phyloP scores from a whole-genome alignment of 1,140 invertebrate species.

The Drosophila baimaii region DNA sequence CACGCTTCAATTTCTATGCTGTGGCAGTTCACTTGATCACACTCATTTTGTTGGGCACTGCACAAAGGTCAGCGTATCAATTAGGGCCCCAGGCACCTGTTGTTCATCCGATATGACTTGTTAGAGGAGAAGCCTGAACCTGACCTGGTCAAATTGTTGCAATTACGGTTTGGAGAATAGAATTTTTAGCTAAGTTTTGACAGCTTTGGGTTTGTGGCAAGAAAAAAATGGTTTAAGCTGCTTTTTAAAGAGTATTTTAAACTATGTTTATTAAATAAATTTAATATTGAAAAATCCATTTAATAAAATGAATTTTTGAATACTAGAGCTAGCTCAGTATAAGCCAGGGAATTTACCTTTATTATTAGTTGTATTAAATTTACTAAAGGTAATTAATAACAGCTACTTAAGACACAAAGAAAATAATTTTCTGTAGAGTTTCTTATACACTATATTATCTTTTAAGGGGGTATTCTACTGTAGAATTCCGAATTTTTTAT shows the following conservation, averaged over 20 bases:
- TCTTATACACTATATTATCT: too few species aligned
- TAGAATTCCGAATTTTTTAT: too few species aligned
- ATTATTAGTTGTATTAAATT: background rate
- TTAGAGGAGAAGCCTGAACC: background rate
- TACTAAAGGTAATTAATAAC: background rate
- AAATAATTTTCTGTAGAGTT: too few species aligned
- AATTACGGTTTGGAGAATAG: slow-evolving; percentile 43
- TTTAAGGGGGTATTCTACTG: too few species aligned
- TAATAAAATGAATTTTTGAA: background rate
- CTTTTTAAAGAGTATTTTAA: too few species aligned
- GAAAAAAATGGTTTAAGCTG: too few species aligned
- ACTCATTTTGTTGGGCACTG: slow-evolving; percentile 50
- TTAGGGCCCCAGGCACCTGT: slow-evolving; percentile 9
- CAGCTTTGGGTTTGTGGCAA: background rate
- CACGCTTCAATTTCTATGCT: slow-evolving; percentile 25
- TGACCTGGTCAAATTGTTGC: slow-evolving; percentile 51
- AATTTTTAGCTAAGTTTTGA: slow-evolving; percentile 26
- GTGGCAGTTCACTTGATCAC: slow-evolving; percentile 38
- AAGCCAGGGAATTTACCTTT: background rate
- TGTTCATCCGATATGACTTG: slow-evolving; percentile 12
- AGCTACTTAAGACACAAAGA: background rate
- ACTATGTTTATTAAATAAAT: background rate
- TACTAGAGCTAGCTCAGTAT: background rate
- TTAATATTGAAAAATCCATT: background rate
- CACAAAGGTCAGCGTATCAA: slow-evolving; percentile 15